Percentiles rank a stretch among this genome's conserved stretches.
phyloP scores from a whole-genome alignment of 2,113 vertebrate genomes.

The Corvus hawaiiensis region DNA sequence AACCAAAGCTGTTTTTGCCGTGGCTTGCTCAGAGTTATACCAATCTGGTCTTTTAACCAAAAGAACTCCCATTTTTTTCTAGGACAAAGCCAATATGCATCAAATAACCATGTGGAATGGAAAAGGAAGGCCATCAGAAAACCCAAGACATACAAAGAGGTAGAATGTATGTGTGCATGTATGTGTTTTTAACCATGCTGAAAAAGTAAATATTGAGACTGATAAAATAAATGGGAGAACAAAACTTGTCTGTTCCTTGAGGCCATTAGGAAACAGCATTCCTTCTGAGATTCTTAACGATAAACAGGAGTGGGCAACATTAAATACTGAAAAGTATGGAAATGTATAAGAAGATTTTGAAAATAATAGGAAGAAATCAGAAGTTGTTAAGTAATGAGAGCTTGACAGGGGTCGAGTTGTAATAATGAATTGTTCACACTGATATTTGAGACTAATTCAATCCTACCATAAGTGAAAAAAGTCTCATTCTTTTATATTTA shows the following conservation, averaged over 20 bases:
- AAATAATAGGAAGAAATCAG: background rate
- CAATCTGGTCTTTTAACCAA: background rate
- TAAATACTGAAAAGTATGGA: background rate
- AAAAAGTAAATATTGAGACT: background rate
- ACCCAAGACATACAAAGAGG: background rate
- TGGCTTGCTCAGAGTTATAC: background rate
- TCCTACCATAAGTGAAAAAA: background rate
- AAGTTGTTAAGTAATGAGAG: background rate
- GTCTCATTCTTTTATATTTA: background rate
- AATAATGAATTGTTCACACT: background rate
- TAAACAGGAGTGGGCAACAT: background rate
- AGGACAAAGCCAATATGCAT: background rate
- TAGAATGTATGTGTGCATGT: rapidly evolving
- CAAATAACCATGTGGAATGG: background rate
- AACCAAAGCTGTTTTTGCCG: background rate
- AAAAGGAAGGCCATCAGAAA: background rate
- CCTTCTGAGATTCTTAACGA: background rate
- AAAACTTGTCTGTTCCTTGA: background rate
- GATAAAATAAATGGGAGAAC: background rate
- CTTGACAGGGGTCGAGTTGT: background rate
- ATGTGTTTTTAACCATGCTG: background rate
- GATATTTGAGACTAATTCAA: background rate
- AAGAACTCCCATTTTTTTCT: background rate
- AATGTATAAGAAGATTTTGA: background rate
- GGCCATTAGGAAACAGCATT: background rate